Evolutionary conservation across 2,888 invertebrate species (phyloP), one percentile per base, ranked within the genome.

Genomic region (Euzetes globulus): DNA sequence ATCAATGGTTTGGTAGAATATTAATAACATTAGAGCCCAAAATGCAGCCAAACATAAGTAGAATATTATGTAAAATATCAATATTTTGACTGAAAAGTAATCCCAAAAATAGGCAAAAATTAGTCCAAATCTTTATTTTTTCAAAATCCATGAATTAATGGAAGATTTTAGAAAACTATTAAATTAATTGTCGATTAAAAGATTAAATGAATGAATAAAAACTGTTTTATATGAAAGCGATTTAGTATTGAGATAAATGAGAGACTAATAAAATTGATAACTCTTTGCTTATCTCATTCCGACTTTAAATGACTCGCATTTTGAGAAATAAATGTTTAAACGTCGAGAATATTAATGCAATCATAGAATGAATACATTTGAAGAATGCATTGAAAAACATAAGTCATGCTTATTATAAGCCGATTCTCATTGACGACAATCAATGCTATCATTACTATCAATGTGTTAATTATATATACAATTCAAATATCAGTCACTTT

Each of bases 31-130:
- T 78, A 92, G 92, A 78, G 92, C 89, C 86, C 97, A 98, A 88
- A 97, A 98, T 74, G 91, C 94, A 81, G 91, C 88, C 83, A 98
- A 88, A 80, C 88, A 89, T 79, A 91, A 88, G 86, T 97, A 98
- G 88, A 97, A 98, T 84, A 97, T 88, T 80, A 95, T 84, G 86
- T 98, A 99, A 87, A 98, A 98, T 79, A 96, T 85, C 80, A 92
- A 87, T 84, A 98, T 96, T 87, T 96, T 94, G 79, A 90, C 95
- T 95, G 88, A 87, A 82, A 80, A 79, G 83, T 81, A 80, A 77
- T 11, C 11, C 7, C 9, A 41, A 13, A 41, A 1, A 41, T 13
- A 41, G 9, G 13, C 33, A 4, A 33, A 7, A 7, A 41, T 41
- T 41, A 41, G 41, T 41, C 11, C 7, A 41, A 78, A 79, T 77